Base-by-base conservation (phyloP, 1,140 invertebrate genomes). In the Babylonia areolata region DNA sequence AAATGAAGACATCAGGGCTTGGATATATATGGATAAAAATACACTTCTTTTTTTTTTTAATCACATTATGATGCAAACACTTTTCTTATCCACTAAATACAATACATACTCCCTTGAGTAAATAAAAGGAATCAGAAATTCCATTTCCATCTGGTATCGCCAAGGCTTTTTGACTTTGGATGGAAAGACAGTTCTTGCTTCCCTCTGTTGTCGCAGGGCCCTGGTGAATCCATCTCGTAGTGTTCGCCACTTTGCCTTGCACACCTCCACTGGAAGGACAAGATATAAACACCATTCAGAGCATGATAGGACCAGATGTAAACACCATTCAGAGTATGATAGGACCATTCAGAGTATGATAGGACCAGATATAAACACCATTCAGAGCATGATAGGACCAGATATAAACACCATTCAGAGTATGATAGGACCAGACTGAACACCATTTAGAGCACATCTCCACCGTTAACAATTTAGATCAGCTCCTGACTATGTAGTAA, bases 191-290 rank as follows among this genome's bases (percentile, higher is more conserved):
- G 54, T 81, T 31, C n/a, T 81, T n/a, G 42, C 23, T 31, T 81
- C 79, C 23, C 35, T 81, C 46, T 81, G 79, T 35, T 81, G 79
- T 54, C 79, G 79, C 42, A 81, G 54, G 15, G 79, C 42, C 46
- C 79, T 81, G n/a, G 79, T 81, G 46, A 81, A 81, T 31, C 79
- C 79, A 51, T 81, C 79, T 33, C 79, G 20, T 54, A 81, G 20
- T 17, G 79, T 81, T 28, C 79, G 46, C 79, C 79, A 81, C 46
- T 81, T 81, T 81, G 79, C 46, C 79, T 81, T 81, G 79, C 79
- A 81, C 46, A 31, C 17, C 33, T 81, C 79, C 28, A 81, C 79
- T 81, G 79, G 1, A 42, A 80, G 40, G 3, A 46, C 23, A 42
- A 37, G 35, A 39, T 42, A 9, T 12, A 51, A 17, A 51, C n/a